These are phyloP conservation scores for Fringilla coelebs DNA, from an alignment of 2,797 vertebrate species.

Conservation along the genomic window DNA sequence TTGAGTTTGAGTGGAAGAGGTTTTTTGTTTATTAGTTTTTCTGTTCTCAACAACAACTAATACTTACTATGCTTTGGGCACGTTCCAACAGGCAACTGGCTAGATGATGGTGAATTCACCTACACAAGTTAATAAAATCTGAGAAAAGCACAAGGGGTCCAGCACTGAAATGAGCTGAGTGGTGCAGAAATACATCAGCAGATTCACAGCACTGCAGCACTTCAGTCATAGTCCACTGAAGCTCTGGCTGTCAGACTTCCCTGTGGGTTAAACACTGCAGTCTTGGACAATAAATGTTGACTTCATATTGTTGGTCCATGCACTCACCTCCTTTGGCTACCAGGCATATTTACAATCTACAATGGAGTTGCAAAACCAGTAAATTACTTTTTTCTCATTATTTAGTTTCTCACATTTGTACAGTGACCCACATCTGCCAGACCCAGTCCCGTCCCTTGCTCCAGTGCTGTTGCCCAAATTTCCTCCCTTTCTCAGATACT, in stretches of 20 bases:
- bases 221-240: not conserved
- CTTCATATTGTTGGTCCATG: not conserved
- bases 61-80: not conserved
- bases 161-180: not conserved
- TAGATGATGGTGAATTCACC: not conserved
- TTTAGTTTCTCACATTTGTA: not conserved
- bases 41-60: not conserved
- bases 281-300: not conserved
- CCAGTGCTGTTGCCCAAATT: not conserved
- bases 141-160: not conserved
- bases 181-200: not conserved
- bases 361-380: not conserved
- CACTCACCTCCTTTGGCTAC: not conserved
- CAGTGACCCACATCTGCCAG: not conserved
- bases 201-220: not conserved
- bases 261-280: not conserved
- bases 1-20: not conserved
- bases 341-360: not conserved
- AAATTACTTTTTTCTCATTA: not conserved
- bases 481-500: not conserved
- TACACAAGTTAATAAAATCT: not conserved
- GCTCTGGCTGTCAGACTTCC: not conserved
- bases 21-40: not conserved
- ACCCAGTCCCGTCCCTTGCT: not conserved
- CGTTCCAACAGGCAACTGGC: not conserved